phyloP scores from a whole-genome alignment of 2,888 invertebrate species.

The Hecatera dysodea region DNA sequence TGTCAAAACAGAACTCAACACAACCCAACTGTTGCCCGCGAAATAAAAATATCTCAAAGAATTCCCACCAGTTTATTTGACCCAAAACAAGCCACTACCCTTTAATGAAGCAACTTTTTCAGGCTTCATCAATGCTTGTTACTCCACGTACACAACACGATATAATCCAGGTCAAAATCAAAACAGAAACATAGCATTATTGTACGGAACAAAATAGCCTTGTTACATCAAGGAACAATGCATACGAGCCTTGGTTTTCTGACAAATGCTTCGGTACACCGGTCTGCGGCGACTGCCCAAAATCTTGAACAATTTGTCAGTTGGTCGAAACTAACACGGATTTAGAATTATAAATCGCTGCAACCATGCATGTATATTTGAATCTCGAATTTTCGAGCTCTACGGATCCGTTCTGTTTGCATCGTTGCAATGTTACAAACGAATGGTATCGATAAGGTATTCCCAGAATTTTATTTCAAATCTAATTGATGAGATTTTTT shows the following conservation, averaged over 20 bases:
- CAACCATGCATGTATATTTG: constrained; percentile 27
- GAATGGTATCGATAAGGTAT: background rate
- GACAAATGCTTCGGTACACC: constrained; percentile 71
- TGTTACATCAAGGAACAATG: constrained; percentile 25
- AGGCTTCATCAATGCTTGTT: background rate
- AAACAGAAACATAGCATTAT: background rate
- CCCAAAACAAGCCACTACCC: background rate
- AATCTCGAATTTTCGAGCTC: constrained; percentile 9
- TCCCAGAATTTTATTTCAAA: background rate
- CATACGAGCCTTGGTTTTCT: constrained; percentile 48
- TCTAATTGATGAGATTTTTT: background rate
- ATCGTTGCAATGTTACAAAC: background rate
- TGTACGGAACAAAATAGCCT: constrained; percentile 8
- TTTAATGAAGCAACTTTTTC: background rate
- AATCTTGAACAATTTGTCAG: constrained; percentile 73
- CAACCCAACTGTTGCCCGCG: background rate
- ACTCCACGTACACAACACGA: background rate
- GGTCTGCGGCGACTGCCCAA: constrained; percentile 60
- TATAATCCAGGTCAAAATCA: constrained; percentile 14
- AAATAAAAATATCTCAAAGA: no score
- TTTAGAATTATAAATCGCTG: constrained; percentile 59
- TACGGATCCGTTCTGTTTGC: constrained; percentile 9
- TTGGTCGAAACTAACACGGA: constrained; percentile 57
- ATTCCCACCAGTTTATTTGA: background rate
- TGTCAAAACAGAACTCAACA: no score